A percentile compares a stretch with the other conserved stretches of the same genome.
These are phyloP conservation scores for Schizotus pectinicornis DNA, from an alignment of 2,888 invertebrate genomes.

Conservation along the genomic window DNA sequence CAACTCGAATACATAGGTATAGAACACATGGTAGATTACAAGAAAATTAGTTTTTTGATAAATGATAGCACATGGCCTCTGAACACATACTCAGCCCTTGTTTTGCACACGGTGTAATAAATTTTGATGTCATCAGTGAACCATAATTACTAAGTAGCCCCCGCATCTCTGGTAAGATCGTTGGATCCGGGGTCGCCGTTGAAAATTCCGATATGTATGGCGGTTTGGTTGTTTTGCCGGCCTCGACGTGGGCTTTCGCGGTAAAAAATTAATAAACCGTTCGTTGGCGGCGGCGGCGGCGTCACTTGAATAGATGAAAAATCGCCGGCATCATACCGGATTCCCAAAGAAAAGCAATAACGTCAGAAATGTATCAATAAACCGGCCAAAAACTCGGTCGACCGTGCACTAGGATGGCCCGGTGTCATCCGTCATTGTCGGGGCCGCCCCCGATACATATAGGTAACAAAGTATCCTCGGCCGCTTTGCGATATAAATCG, in stretches of 20 bases:
- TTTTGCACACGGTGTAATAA: too few relatives aligned
- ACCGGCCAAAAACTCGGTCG: slow-evolving; percentile 41
- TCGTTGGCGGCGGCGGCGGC: slow-evolving; percentile 12
- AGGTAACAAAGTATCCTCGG: slow-evolving; percentile 48
- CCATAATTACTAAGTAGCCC: too few relatives aligned
- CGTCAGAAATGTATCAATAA: slow-evolving; percentile 44
- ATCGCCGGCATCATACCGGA: slow-evolving; percentile 34
- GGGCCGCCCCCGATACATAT: slow-evolving; percentile 46
- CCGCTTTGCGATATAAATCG: slow-evolving; percentile 46
- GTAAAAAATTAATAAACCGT: slow-evolving; percentile 33
- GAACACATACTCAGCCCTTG: too few relatives aligned
- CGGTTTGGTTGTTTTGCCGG: too few relatives aligned
- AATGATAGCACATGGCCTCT: too few relatives aligned
- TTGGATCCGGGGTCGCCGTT: too few relatives aligned
- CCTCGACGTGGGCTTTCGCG: not conserved
- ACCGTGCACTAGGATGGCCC: slow-evolving; percentile 39
- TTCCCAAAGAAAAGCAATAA: slow-evolving; percentile 44
- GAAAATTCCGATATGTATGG: too few relatives aligned
- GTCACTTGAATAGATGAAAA: slow-evolving; percentile 36
- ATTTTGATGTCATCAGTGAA: too few relatives aligned
- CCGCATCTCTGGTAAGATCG: too few relatives aligned
- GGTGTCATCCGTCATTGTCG: slow-evolving; percentile 48
- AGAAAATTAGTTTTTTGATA: too few relatives aligned
- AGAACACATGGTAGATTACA: too few relatives aligned
- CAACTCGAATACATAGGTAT: too few relatives aligned